Conservation (phyloP, 1,140 invertebrate species). For the Drosophila tristis region DNA sequence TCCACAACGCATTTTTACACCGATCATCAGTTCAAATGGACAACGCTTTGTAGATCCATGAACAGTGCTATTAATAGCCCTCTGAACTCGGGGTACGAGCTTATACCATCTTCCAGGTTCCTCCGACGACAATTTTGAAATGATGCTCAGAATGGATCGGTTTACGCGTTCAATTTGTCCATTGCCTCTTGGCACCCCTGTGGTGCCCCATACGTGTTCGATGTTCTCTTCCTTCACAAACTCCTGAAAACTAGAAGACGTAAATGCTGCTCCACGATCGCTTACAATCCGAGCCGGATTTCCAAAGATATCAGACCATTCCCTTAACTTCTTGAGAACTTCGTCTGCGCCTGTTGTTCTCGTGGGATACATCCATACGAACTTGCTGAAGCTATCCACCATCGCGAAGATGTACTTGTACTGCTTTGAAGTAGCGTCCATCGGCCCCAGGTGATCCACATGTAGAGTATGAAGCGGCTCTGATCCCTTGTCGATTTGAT, state of each 20-base stretch:
- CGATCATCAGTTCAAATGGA: conserved; percentile 5
- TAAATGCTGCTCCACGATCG: conserved; percentile 81
- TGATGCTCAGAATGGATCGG: neutral
- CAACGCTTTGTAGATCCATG: neutral
- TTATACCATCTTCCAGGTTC: conserved; percentile 5
- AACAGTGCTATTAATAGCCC: neutral
- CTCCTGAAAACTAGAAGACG: conserved; percentile 26
- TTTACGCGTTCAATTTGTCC: conserved; percentile 28
- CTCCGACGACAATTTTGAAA: conserved; percentile 2
- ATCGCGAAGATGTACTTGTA: no score
- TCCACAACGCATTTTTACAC: no score
- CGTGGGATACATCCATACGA: no score
- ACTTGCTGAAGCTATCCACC: no score
- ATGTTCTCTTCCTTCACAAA: conserved; percentile 40
- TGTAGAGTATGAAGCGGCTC: no score
- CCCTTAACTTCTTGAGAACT: no score
- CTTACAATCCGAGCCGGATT: conserved; percentile 70
- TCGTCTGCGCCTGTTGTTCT: no score
- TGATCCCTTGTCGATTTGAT: no score
- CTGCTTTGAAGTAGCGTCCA: no score
- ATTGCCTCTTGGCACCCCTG: conserved; percentile 64
- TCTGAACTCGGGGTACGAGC: conserved; percentile 3
- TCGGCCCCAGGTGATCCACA: no score
- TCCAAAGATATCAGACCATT: conserved; percentile 63
- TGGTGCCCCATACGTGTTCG: conserved; percentile 49